phyloP scores from a whole-genome alignment of 2,113 vertebrate genomes.

The Paedocypris sp. region DNA sequence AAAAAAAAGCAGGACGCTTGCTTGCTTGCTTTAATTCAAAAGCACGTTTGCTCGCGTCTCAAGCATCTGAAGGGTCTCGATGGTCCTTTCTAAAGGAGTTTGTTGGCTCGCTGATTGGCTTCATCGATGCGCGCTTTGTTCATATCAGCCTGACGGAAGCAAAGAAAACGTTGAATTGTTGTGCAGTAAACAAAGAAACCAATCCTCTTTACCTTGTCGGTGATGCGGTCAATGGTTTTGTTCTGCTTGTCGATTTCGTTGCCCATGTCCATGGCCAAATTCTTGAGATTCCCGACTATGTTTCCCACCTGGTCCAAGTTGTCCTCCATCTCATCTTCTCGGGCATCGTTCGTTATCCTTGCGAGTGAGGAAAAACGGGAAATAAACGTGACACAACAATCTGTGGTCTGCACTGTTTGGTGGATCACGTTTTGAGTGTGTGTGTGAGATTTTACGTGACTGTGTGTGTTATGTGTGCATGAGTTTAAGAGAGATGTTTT shows the following conservation, averaged over 20 bases:
- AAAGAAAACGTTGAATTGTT: not conserved
- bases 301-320: conserved; percentile 81
- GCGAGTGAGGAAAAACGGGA: not conserved
- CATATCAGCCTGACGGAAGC: conserved; percentile 69
- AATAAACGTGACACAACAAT: not conserved
- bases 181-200: not conserved
- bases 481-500: too few relatives aligned
- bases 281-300: conserved; percentile 84
- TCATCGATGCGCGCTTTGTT: conserved; percentile 81
- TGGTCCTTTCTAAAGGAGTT: conserved; percentile 71
- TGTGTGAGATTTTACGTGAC: too few relatives aligned
- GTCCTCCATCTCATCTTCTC: conserved; percentile 97
- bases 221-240: conserved; percentile 75
- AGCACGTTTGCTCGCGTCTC: not conserved
- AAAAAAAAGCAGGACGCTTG: conserved; percentile 3
- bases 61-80: conserved; percentile 18
- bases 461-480: too few relatives aligned
- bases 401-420: too few relatives aligned
- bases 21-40: not conserved
- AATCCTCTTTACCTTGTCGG: conserved; percentile 64
- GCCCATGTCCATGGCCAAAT: conserved; percentile 89
- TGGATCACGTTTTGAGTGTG: too few relatives aligned
- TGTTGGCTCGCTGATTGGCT: conserved; percentile 86
- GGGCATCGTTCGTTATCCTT: conserved; percentile 87
- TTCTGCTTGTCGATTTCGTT: conserved; percentile 87